Base-by-base conservation (phyloP, 2,113 vertebrate genomes). In the Tor tambroides region DNA sequence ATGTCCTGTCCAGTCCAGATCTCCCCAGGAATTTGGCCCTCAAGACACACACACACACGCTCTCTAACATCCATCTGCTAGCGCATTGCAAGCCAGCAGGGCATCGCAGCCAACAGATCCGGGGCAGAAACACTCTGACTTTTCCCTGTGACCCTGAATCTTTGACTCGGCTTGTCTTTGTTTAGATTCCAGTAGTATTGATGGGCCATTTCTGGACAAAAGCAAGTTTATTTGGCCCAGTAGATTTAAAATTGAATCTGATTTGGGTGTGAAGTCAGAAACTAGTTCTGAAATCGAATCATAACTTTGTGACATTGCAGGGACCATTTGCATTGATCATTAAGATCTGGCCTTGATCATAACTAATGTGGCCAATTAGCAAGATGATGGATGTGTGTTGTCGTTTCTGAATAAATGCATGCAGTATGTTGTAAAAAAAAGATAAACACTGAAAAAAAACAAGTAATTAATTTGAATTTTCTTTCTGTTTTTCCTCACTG, bases 11-110 rank as follows among this genome's bases (percentile, higher is more conserved):
- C n/a, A n/a, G 56, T 69, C 30, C 51, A 79, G 28, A 79, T 79
- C 76, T 56, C 67, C 32, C 5, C 3, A 8, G 77, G 78, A 54
- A 61, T 51, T 81, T 76, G 14, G 56, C 30, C 41, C 83, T 81
- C 4, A 80, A 81, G 32, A 51, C 14, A 75, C 67, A 83, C 59
- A 80, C 51, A 63, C 49, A 59, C 41, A 69, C 84, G 9, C 43
- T 61, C 72, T 38, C 49, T 75, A n/a, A 80, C 75, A 43, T 49
- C 84, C 86, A 89, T 89, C 88, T 89, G 88, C 77, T 89, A 79
- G 38, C 38, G 72, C 72, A 82, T 63, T 79, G 61, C 41, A 85
- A 78, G 86, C 88, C 88, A 89, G 85, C 83, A 77, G 69, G 28
- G 76, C 30, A 65, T 74, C 41, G 11, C n/a, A 59, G 38, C 77